These are phyloP conservation scores for Centropus unirufus DNA, from an alignment of 2,113 vertebrate species.

Conservation along the genomic window DNA sequence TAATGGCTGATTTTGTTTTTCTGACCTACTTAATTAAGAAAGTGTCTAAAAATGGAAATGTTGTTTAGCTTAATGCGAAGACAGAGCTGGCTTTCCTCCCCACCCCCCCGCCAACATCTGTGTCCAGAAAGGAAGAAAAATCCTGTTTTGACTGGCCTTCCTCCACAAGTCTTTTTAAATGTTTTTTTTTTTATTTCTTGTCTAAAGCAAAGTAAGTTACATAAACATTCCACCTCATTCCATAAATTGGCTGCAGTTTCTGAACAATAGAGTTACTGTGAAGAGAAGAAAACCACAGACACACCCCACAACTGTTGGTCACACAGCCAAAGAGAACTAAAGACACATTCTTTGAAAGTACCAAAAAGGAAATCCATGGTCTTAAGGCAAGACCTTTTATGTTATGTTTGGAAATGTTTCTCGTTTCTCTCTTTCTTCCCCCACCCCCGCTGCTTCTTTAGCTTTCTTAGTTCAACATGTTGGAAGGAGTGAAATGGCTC, in stretches of 20 bases:
- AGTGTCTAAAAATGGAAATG: slow-evolving; percentile 77
- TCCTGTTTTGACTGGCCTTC: slow-evolving; percentile 82
- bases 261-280: slow-evolving; percentile 87
- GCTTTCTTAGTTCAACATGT: slow-evolving; percentile 55
- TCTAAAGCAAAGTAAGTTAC: slow-evolving; percentile 84
- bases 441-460: neutral
- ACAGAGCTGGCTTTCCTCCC: slow-evolving; percentile 65
- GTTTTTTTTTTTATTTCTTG: slow-evolving; percentile 67
- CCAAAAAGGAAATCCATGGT: slow-evolving; percentile 83
- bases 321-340: slow-evolving; percentile 80
- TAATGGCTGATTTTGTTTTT: slow-evolving; percentile 58
- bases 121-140: slow-evolving; percentile 86
- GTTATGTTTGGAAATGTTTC: slow-evolving; percentile 79
- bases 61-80: slow-evolving; percentile 62
- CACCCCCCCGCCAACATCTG: slow-evolving; percentile 77
- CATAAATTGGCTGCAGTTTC: slow-evolving; percentile 82
- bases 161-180: slow-evolving; percentile 68
- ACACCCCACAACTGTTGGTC: slow-evolving; percentile 80
- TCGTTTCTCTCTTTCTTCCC: slow-evolving; percentile 39
- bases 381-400: slow-evolving; percentile 81
- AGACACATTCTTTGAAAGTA: slow-evolving; percentile 84
- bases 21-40: slow-evolving; percentile 82
- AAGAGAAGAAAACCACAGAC: slow-evolving; percentile 78
- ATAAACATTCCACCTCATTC: slow-evolving; percentile 86
- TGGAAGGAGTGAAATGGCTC: slow-evolving; percentile 59